Evolutionary conservation across 2,113 vertebrate genomes (phyloP), one percentile per base, ranked within the genome.

Genomic region (Epinephelus lanceolatus): DNA sequence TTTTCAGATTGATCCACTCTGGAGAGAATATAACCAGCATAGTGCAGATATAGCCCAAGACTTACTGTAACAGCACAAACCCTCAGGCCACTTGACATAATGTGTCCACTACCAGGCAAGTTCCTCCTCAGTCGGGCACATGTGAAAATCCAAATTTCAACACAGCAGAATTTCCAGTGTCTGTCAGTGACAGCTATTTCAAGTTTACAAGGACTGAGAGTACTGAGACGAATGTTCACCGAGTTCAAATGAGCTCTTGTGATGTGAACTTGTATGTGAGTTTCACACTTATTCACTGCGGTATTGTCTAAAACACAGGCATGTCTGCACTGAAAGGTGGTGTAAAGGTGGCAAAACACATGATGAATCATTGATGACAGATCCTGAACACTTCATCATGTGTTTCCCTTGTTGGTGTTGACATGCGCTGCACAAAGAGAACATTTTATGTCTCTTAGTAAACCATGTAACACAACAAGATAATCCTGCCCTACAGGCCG

Each of bases 101-200:
- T 33, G 17, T 27, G 6, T 62, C 40, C 18, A 0, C 25, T 53
- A 40, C 61, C 47, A 37, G 66, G 2, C 11, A 10, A 65, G 56
- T 85, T 83, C 79, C 63, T 65, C 60, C 15, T 89, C 30, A 18
- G 33, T 4, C 40, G 10, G 25, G 27, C 19, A 42, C 33, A 37
- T 70, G 84, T 77, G 78, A 71, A 71, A 75, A 78, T 71, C 63
- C 27, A 21, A 53, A 72, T 92, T 91, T 87, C 80, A 75, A 65
- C 71, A 88, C 37, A 40, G 56, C 55, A 23, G 69, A 80, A 71
- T 74, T 85, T 86, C 89, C 76, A 49, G 27, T 30, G 37, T 80
- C 70, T 65, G 59, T 37, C 21, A 60, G 14, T 49, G n/a, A 76
- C 6, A 21, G 25, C 30, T 78, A 63, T 80, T 81, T 77, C 23